Evolutionary conservation across 2,888 invertebrate species (phyloP), one percentile per base, ranked within the genome.

Genomic region (Microctonus hyperodae): DNA sequence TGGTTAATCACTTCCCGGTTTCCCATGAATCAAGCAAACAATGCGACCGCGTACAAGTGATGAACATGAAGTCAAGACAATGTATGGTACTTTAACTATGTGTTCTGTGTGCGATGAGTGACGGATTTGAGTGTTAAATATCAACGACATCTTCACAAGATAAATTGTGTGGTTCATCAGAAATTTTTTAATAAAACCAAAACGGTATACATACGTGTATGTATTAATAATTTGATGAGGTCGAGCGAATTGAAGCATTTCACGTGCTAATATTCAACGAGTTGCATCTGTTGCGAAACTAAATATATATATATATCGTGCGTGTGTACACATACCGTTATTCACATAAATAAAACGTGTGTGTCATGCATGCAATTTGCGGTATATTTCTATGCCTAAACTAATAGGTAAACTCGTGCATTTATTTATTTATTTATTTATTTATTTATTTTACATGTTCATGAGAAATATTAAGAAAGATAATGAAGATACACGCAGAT

Each of bases 11-110:
- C 77, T 78, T 78, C 78, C 78, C 75, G 72, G 75, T 76, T 81
- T 82, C 81, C 76, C 82, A 81, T n/a, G 79, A 78, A 78, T 76
- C 75, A 73, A 44, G 70, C 75, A 76, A 78, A 81, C 81, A 81
- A 81, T 80, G 77, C 72, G 71, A 73, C 73, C 73, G 69, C 70
- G 31, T 16, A n/a, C n/a, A n/a, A n/a, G 63, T 68, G 69, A 65
- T 64, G 70, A 59, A 70, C 65, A 35, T 31, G 51, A 51, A 55
- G 40, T 55, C 60, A 22, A 48, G 51, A 58, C 62, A 68, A 57
- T 53, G 65, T 69, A 57, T 37, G 53, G 40, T 57, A 33, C n/a
- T n/a, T n/a, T n/a, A n/a, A n/a, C n/a, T n/a, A n/a, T n/a, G n/a
- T n/a, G n/a, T n/a, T n/a, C n/a, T n/a, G n/a, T n/a, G n/a, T n/a